A percentile compares a stretch with the other conserved stretches of the same genome.
Evolutionary conservation across 2,113 vertebrate species (phyloP).

Genomic region (Cavia porcellus): DNA sequence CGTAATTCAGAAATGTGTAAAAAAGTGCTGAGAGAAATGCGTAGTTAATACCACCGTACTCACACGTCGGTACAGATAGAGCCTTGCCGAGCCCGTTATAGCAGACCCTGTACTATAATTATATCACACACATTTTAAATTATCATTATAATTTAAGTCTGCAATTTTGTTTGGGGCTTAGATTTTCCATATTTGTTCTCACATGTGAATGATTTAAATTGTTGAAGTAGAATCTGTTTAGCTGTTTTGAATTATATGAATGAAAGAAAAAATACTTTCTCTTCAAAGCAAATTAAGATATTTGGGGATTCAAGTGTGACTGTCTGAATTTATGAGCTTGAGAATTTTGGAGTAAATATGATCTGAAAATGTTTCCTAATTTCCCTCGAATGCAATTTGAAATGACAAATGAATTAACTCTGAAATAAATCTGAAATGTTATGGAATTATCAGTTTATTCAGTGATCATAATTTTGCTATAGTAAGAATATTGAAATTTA

Average conservation of each 20-base stretch:
- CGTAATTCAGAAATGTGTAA: conserved; percentile 88
- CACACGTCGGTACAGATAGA: conserved; percentile 89
- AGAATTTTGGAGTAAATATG: conserved; percentile 71
- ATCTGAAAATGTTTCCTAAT: conserved; percentile 74
- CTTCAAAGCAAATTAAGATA: conserved; percentile 83
- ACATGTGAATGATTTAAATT: conserved; percentile 85
- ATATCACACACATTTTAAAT: conserved; percentile 86
- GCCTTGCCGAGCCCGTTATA: conserved; percentile 79
- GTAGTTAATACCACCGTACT: conserved; percentile 87
- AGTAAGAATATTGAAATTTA: conserved; percentile 39
- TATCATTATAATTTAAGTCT: conserved; percentile 85
- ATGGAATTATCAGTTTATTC: conserved; percentile 27
- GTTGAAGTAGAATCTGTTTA: conserved; percentile 83
- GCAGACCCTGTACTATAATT: conserved; percentile 85
- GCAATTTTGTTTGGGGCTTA: conserved; percentile 84
- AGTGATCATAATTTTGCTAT: conserved; percentile 45
- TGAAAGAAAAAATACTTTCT: conserved; percentile 83
- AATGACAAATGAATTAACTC: conserved; percentile 64
- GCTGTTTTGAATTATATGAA: conserved; percentile 85
- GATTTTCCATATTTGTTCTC: conserved; percentile 86
- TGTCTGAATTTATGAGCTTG: conserved; percentile 71
- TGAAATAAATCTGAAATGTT: background rate
- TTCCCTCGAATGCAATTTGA: conserved; percentile 62
- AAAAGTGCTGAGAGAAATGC: conserved; percentile 89
- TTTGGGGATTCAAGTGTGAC: conserved; percentile 75